Conservation (phyloP, 2,113 vertebrate genomes). For the Struthidea cinerea region DNA sequence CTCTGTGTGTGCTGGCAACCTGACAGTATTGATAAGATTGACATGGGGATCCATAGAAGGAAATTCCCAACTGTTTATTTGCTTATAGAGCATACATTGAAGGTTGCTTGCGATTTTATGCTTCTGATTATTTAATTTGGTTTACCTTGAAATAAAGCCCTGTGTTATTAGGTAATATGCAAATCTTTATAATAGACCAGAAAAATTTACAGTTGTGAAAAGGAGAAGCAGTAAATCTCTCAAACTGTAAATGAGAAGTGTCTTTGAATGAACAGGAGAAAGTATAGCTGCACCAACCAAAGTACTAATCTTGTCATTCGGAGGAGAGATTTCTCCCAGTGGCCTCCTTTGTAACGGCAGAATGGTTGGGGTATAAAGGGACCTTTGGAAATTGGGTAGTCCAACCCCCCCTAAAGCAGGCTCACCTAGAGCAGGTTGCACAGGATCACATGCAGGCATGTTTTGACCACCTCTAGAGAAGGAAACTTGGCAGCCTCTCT, state of each 20-base stretch:
- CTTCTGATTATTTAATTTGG: background rate
- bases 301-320: background rate
- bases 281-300: background rate
- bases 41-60: background rate
- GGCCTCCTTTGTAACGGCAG: background rate
- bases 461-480: background rate
- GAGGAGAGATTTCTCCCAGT: background rate
- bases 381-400: background rate
- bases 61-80: background rate
- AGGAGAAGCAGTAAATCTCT: background rate
- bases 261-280: background rate
- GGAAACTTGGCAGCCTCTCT: background rate
- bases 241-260: background rate
- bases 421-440: background rate
- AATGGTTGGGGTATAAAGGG: background rate
- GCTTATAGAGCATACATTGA: background rate
- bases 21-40: background rate
- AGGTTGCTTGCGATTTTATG: background rate
- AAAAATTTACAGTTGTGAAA: background rate
- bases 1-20: background rate
- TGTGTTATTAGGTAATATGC: background rate
- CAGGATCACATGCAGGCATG: accelerated
- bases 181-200: background rate
- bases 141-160: background rate
- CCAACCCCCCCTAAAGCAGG: background rate